phyloP scores from a whole-genome alignment of 2,113 vertebrate genomes.

The Arvicanthis niloticus region DNA sequence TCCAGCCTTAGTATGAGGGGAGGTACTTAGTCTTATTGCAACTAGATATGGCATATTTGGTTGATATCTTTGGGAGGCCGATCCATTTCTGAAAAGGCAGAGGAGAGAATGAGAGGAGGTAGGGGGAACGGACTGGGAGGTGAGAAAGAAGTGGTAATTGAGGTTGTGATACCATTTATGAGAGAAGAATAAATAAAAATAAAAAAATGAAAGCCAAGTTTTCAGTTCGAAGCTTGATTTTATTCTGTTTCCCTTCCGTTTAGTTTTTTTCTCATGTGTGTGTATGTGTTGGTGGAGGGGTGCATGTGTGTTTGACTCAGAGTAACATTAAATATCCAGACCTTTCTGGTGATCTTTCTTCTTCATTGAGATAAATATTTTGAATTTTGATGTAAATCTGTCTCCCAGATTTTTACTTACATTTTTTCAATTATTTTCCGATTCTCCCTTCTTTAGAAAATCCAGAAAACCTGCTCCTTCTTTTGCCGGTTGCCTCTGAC shows the following conservation, averaged over 20 bases:
- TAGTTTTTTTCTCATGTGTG: too few species aligned
- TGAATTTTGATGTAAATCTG: neutral
- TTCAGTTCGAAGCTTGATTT: neutral
- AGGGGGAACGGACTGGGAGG: too few species aligned
- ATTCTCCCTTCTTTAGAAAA: neutral
- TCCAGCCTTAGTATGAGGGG: too few species aligned
- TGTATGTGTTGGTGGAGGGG: too few species aligned
- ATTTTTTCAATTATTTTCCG: neutral
- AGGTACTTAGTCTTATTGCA: too few species aligned
- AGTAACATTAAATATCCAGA: too few species aligned
- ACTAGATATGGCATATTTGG: too few species aligned
- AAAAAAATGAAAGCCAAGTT: neutral
- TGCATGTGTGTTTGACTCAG: too few species aligned
- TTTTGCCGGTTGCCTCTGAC: neutral
- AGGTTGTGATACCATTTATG: neutral
- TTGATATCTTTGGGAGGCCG: too few species aligned
- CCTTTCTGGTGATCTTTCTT: neutral
- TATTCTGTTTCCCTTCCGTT: neutral
- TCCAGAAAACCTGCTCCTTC: neutral
- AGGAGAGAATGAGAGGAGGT: too few species aligned
- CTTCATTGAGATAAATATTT: neutral
- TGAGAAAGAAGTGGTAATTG: too few species aligned
- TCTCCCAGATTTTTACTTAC: neutral
- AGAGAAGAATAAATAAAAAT: neutral
- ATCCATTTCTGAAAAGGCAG: too few species aligned